These are phyloP conservation scores for Protomyctophum bolini DNA, from an alignment of 2,113 vertebrate species.

Conservation along the genomic window DNA sequence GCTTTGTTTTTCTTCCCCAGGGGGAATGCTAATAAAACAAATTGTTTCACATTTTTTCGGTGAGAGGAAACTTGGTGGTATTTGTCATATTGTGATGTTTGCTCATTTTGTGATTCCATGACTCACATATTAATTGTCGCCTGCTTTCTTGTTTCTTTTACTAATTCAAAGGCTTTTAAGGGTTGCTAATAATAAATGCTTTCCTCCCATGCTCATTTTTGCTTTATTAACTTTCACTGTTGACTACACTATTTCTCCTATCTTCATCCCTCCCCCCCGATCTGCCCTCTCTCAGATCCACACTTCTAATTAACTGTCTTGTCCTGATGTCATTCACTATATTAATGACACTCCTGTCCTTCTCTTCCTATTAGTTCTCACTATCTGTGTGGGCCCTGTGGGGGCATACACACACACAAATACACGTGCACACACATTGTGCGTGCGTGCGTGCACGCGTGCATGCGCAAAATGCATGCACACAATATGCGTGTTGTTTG, in stretches of 20 bases:
- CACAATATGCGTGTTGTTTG: too few species aligned
- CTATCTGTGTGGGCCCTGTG: neutral
- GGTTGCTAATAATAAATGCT: neutral
- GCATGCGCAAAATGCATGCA: neutral
- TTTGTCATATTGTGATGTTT: neutral
- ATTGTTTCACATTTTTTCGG: conserved; percentile 5
- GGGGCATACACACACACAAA: neutral
- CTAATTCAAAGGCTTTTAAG: neutral
- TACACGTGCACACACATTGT: neutral
- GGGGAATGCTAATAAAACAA: neutral
- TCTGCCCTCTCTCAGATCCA: conserved; percentile 9
- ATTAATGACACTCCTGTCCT: conserved; percentile 45
- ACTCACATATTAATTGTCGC: neutral
- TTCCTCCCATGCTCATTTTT: neutral
- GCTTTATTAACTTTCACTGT: conserved; percentile 11
- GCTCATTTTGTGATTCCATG: neutral
- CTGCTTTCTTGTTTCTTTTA: neutral
- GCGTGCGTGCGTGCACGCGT: conserved; percentile 11
- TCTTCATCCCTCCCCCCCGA: conserved; percentile 13
- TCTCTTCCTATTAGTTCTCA: conserved; percentile 25
- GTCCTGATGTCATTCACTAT: conserved; percentile 47
- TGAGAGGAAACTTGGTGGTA: neutral
- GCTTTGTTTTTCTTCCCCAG: neutral
- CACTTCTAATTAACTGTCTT: conserved; percentile 45
- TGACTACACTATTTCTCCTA: conserved; percentile 24